Evolutionary conservation across 2,113 vertebrate species (phyloP).

Genomic region (Alaudala cheleensis): DNA sequence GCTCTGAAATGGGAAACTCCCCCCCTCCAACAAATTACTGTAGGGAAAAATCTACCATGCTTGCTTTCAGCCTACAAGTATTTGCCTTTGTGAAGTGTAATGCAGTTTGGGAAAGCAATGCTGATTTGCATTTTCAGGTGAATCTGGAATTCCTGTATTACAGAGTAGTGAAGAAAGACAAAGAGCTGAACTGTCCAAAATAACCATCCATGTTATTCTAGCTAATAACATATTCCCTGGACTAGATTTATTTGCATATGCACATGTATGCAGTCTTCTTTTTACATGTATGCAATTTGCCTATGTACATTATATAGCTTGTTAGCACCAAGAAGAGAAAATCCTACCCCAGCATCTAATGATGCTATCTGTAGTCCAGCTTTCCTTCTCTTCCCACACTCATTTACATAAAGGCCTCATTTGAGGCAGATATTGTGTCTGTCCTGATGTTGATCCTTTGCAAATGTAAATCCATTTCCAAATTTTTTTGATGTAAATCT

Average conservation of each 20-base stretch:
- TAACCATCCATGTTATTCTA: neutral
- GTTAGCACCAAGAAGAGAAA: neutral
- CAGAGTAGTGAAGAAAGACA: neutral
- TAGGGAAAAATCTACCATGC: neutral
- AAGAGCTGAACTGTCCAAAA: neutral
- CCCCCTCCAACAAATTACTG: neutral
- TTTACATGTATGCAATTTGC: neutral
- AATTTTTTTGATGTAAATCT: neutral
- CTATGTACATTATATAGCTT: neutral
- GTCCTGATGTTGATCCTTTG: neutral
- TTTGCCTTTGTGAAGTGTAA: neutral
- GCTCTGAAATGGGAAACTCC: neutral
- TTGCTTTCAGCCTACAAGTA: neutral
- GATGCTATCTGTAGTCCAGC: neutral
- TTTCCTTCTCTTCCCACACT: neutral
- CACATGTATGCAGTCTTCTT: neutral
- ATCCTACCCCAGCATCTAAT: neutral
- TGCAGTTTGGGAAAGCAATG: neutral
- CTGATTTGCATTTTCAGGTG: neutral
- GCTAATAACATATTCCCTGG: neutral
- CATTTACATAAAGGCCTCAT: neutral
- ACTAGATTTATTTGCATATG: neutral
- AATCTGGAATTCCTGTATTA: neutral
- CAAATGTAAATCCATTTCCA: conserved; percentile 13
- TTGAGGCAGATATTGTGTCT: neutral